Conservation (phyloP, 2,113 vertebrate genomes). For the Gasterosteus aculeatus region DNA sequence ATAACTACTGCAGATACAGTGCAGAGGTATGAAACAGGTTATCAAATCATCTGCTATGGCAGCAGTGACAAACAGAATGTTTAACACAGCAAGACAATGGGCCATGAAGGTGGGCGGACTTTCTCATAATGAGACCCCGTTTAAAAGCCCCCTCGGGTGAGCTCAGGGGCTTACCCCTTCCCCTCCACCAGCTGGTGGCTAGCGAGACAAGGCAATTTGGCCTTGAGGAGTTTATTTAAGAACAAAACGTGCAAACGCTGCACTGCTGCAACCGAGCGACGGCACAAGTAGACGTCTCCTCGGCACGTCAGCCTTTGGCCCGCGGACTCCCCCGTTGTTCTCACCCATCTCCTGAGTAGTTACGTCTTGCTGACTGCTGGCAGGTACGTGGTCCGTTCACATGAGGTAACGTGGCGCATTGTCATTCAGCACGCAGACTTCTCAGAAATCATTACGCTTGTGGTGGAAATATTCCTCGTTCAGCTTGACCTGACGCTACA, state of each 20-base stretch:
- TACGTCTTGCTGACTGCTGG: neutral
- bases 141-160: neutral
- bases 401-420: neutral
- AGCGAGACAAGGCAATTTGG: neutral
- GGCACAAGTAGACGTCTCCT: neutral
- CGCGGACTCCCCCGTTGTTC: neutral
- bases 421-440: neutral
- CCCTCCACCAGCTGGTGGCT: neutral
- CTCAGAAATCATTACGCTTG: neutral
- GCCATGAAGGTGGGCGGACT: neutral
- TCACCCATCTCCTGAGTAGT: neutral
- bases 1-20: neutral
- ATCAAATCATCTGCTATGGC: neutral
- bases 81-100: neutral
- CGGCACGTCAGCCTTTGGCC: neutral
- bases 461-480: neutral
- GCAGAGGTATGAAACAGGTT: constrained; percentile 11
- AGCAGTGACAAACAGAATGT: constrained; percentile 15
- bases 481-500: neutral
- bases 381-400: neutral
- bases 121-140: neutral
- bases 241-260: neutral
- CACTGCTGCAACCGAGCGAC: neutral
- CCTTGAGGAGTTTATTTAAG: neutral
- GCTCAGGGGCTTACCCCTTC: neutral